phyloP scores from a whole-genome alignment of 2,797 vertebrate genomes.

The Cyclopterus lumpus region DNA sequence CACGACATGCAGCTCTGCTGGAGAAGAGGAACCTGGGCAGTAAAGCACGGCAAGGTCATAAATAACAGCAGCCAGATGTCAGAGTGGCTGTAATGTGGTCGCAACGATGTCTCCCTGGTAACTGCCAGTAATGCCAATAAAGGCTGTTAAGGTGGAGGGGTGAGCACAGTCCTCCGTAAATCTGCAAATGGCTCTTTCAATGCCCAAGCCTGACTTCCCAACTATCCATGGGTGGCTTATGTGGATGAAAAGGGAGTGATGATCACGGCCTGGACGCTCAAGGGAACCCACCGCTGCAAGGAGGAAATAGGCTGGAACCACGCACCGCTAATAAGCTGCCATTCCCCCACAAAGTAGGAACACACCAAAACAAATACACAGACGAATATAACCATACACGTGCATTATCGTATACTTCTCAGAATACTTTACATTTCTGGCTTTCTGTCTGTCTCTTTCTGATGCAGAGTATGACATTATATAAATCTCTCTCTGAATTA shows the following conservation, averaged over 20 bases:
- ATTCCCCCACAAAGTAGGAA: conserved; percentile 18
- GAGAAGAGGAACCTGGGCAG: neutral
- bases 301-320: conserved; percentile 24
- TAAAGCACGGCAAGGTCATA: conserved; percentile 43
- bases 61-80: conserved; percentile 50
- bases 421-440: neutral
- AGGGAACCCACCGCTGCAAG: conserved; percentile 28
- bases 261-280: conserved; percentile 11
- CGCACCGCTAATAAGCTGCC: conserved; percentile 23
- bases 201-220: conserved; percentile 31
- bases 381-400: neutral
- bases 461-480: conserved; percentile 28
- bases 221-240: conserved; percentile 20
- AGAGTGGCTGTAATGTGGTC: conserved; percentile 32
- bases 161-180: conserved; percentile 34
- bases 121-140: conserved; percentile 61
- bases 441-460: neutral
- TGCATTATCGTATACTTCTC: neutral
- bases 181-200: conserved; percentile 43
- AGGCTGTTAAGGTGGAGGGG: conserved; percentile 25
- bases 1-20: conserved; percentile 18
- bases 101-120: conserved; percentile 48
- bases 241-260: conserved; percentile 11
- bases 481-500: conserved; percentile 51
- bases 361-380: neutral